A percentile compares a stretch with the other conserved stretches of the same genome.
phyloP scores from a whole-genome alignment of 2,113 vertebrate species.

The Syngnathoides biaculeatus region DNA sequence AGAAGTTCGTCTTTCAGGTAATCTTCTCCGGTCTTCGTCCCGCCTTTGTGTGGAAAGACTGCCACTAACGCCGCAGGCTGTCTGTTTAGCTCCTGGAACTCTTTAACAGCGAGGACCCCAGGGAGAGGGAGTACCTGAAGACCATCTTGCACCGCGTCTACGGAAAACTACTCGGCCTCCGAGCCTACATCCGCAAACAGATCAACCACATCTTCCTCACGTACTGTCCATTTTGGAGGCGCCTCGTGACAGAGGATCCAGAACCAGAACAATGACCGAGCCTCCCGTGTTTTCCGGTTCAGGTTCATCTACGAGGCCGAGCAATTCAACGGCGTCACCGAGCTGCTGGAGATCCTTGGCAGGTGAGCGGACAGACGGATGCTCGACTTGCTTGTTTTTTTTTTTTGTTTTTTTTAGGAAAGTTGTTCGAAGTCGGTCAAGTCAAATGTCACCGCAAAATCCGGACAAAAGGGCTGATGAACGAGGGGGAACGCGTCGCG shows the following conservation, averaged over 20 bases:
- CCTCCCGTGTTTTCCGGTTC: background rate
- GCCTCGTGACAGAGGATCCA: background rate
- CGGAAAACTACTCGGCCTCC: constrained; percentile 87
- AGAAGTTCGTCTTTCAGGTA: constrained; percentile 92
- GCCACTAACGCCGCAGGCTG: background rate
- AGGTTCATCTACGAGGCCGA: constrained; percentile 74
- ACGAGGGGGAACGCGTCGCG: constrained; percentile 31
- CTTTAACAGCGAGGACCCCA: constrained; percentile 89
- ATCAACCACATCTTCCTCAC: constrained; percentile 94
- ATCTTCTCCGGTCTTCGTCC: background rate
- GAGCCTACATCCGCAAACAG: constrained; percentile 90
- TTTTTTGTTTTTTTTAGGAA: too few relatives aligned
- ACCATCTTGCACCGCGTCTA: constrained; percentile 91
- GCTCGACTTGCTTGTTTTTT: too few relatives aligned
- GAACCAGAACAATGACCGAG: background rate
- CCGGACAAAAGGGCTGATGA: constrained; percentile 24
- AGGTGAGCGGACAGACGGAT: constrained; percentile 43
- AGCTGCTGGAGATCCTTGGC: constrained; percentile 70
- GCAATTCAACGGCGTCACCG: constrained; percentile 70
- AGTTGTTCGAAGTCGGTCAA: too few relatives aligned
- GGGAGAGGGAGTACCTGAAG: constrained; percentile 90
- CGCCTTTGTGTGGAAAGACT: background rate
- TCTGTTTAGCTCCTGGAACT: constrained; percentile 81
- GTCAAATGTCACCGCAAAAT: too few relatives aligned
- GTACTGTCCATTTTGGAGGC: constrained; percentile 52